A percentile compares a stretch with the other conserved stretches of the same genome.
Conservation (phyloP, 2,113 vertebrate species). For the Aythya baeri region DNA sequence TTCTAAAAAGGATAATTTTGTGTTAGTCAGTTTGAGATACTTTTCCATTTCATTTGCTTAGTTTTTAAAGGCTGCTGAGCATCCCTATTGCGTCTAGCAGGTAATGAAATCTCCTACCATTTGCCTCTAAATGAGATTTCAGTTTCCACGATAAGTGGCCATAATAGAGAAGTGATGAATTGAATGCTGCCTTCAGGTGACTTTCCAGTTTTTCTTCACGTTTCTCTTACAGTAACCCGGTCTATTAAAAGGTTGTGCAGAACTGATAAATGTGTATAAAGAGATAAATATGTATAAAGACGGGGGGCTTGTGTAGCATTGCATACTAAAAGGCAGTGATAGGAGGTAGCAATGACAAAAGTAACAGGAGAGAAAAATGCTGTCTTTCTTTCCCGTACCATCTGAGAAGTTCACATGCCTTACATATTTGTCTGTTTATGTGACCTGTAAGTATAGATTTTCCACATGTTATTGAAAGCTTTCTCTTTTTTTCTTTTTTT, state of each 20-base stretch:
- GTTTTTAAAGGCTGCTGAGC: not conserved
- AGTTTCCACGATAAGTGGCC: not conserved
- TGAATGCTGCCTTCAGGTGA: not conserved
- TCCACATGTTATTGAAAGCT: slow-evolving; percentile 9
- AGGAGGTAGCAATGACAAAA: not conserved
- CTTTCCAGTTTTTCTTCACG: not conserved
- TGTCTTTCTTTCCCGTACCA: not conserved
- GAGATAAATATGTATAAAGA: too few relatives aligned
- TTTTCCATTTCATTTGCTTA: not conserved
- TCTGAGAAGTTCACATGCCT: not conserved
- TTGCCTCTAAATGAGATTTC: not conserved
- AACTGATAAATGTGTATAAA: not conserved
- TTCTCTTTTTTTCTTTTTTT: not conserved
- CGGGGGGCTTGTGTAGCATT: not conserved
- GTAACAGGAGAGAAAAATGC: not conserved
- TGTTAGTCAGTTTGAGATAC: not conserved
- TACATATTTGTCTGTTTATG: not conserved
- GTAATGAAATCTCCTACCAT: not conserved
- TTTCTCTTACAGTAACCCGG: not conserved
- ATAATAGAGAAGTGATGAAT: not conserved
- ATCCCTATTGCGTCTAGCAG: not conserved
- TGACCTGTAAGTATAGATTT: not conserved
- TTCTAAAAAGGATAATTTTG: not conserved
- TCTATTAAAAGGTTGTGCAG: not conserved
- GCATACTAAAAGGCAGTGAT: not conserved